Evolutionary conservation across 1,140 invertebrate species (phyloP), one percentile per base, ranked within the genome.

Genomic region (Micrasema minimum): DNA sequence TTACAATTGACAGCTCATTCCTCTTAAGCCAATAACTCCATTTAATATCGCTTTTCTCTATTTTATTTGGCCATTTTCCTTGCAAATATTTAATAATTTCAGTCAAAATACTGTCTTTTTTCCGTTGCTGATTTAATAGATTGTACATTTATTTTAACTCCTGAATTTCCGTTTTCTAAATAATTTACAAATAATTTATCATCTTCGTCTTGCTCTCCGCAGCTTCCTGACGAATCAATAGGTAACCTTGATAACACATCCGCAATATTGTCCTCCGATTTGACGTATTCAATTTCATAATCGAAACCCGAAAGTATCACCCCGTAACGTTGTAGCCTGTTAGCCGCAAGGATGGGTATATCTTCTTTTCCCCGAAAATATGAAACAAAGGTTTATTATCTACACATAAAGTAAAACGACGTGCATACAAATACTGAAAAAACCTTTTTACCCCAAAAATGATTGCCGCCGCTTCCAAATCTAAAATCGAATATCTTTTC

Each of bases 381-480:
- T n/a, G n/a, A n/a, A n/a, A 45, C n/a, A 14, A 45, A 0, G 43
- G 43, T 45, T 45, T 6, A 4, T 45, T 45, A 45, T 45, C 43
- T 2, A 45, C 43, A 1, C n/a, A n/a, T 45, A 45, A 45, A 1
- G 12, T 45, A n/a, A 45, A 45, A 1, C 1, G 5, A 12, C 43
- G 10, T 1, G 10, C 43, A n/a, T 45, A 45, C 43, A 45, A 43
- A 43, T 43, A 45, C n/a, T 45, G 43, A 14, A 14, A 45, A 45
- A 45, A 45, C 43, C 11, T 45, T 14, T 45, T 45, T 45, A 45
- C n/a, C 4, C 43, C 43, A 14, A 45, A 45, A 45, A 45, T 45
- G 16, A 45, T 45, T 1, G 11, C 43, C n/a, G 43, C n/a, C 2
- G n/a, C 43, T 45, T 45, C 43, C n/a, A 45, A 6, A 45, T 45